Evolutionary conservation across 1,140 invertebrate genomes (phyloP).

Genomic region (Brachionus rotundiformis): DNA sequence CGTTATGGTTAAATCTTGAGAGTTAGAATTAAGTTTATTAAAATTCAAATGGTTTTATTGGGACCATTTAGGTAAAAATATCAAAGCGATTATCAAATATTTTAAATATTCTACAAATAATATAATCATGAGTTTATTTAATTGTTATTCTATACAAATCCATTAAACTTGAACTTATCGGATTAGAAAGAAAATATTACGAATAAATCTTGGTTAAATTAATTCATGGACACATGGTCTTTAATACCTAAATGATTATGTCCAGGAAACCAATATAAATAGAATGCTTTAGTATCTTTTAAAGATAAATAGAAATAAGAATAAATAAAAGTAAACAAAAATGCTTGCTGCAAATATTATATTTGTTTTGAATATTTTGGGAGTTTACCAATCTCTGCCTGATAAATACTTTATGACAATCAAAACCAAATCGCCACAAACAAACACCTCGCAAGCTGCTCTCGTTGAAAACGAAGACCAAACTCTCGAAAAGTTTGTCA

Average conservation of each 20-base stretch:
- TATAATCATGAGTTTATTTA: neutral
- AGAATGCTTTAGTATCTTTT: too few species aligned
- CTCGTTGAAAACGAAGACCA: neutral
- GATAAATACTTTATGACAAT: neutral
- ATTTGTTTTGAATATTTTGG: neutral
- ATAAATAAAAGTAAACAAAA: neutral
- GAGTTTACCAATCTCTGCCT: neutral
- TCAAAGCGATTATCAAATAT: neutral
- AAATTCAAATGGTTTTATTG: too few species aligned
- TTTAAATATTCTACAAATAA: neutral
- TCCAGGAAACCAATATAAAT: neutral
- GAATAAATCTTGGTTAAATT: neutral
- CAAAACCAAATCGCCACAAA: neutral
- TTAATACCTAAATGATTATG: neutral
- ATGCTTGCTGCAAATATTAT: neutral
- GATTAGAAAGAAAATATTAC: neutral
- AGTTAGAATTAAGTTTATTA: too few species aligned
- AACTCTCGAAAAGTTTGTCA: neutral
- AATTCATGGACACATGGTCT: neutral
- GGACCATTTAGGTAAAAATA: neutral
- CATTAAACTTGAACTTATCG: neutral
- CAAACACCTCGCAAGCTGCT: neutral
- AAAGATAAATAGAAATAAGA: neutral
- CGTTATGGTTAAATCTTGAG: too few species aligned
- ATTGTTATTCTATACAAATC: neutral